These are phyloP conservation scores for Cyphomyrmex costatus DNA, from an alignment of 1,140 invertebrate species.

Conservation along the genomic window DNA sequence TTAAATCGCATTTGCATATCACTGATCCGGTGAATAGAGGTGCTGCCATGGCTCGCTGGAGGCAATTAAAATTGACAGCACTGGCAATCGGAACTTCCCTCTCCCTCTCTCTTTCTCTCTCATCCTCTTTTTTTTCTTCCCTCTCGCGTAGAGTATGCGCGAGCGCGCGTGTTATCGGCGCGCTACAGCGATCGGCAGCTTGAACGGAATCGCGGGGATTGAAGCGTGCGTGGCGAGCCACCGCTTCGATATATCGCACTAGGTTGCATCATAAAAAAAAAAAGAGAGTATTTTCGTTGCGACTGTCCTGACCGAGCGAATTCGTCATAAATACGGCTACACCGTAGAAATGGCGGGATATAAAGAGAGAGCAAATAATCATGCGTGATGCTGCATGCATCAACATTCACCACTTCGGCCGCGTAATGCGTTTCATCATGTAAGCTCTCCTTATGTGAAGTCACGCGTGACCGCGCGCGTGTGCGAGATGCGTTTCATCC, in stretches of 20 bases:
- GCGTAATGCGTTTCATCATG: constrained; percentile 19
- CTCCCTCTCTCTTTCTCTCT: constrained; percentile 33
- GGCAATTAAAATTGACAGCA: constrained; percentile 83
- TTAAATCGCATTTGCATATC: constrained; percentile 85
- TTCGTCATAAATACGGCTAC: constrained; percentile 48
- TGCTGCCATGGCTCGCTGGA: constrained; percentile 76
- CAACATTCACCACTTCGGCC: constrained; percentile 55
- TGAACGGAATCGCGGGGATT: constrained; percentile 59
- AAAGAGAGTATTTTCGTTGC: constrained; percentile 56
- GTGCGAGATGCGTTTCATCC: constrained; percentile 31
- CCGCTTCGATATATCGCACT: constrained; percentile 63
- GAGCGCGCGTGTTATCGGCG: constrained; percentile 66
- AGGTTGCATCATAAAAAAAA: constrained; percentile 51
- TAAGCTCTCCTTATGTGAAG: constrained; percentile 69
- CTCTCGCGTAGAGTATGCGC: constrained; percentile 55
- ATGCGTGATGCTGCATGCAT: constrained; percentile 69
- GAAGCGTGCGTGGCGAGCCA: constrained; percentile 53
- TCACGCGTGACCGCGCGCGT: constrained; percentile 63
- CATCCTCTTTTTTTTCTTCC: constrained; percentile 20
- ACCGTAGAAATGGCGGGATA: constrained; percentile 45
- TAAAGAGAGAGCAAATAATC: constrained; percentile 67
- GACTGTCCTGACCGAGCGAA: constrained; percentile 11
- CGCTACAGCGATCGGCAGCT: constrained; percentile 66
- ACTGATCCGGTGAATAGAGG: constrained; percentile 80
- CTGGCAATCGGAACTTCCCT: constrained; percentile 67